Conservation (phyloP, 1,140 invertebrate genomes). For the Drosophila nasuta region DNA sequence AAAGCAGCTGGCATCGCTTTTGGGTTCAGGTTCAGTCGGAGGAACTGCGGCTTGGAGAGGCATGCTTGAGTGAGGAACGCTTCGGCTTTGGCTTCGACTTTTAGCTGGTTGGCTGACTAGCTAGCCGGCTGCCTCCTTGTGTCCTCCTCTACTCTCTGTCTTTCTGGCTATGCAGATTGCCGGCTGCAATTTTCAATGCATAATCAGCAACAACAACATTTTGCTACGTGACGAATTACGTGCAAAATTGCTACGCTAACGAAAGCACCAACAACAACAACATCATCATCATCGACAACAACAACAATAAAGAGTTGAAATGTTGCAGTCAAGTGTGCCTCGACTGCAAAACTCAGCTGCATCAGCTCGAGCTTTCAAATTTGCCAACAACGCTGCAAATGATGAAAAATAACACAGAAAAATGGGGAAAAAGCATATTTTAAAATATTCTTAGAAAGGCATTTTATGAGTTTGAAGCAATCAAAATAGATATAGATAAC, state of each 20-base stretch:
- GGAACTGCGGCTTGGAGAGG: conserved; percentile 19
- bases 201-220: conserved; percentile 74
- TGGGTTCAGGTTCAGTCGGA: not conserved
- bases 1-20: conserved; percentile 23
- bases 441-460: conserved; percentile 1
- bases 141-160: not conserved
- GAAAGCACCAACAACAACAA: conserved; percentile 38
- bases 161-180: conserved; percentile 69
- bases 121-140: conserved; percentile 15
- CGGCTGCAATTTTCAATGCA: conserved; percentile 74
- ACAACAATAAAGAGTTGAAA: conserved; percentile 9
- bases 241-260: conserved; percentile 69
- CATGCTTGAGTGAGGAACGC: conserved; percentile 46
- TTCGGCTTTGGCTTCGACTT: not conserved
- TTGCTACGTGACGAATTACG: conserved; percentile 77
- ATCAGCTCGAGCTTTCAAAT: conserved; percentile 31
- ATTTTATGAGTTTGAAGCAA: not conserved
- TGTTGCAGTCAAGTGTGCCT: conserved; percentile 32
- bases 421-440: not conserved
- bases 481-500: not conserved
- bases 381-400: not conserved
- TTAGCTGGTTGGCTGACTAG: no score
- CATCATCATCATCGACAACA: not conserved
- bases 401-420: not conserved
- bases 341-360: conserved; percentile 21